phyloP scores from a whole-genome alignment of 2,888 invertebrate genomes.

The Galeopsomyia nigrocyanea region DNA sequence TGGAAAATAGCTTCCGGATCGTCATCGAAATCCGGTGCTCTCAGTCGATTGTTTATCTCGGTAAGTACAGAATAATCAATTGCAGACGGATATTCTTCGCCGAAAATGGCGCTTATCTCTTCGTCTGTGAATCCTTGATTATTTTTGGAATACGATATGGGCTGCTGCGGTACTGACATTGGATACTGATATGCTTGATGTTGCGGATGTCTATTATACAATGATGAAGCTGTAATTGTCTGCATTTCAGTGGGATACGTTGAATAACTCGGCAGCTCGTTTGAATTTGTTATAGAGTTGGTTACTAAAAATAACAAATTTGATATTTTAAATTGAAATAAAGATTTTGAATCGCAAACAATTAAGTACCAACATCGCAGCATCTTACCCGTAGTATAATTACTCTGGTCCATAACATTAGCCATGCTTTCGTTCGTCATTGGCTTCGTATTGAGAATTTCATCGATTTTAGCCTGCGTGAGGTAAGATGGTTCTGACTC shows the following conservation, averaged over 20 bases:
- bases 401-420: conserved; percentile 30
- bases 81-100: conserved; percentile 29
- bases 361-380: too few species aligned
- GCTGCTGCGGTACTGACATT: conserved; percentile 55
- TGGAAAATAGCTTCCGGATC: conserved; percentile 44
- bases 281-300: conserved; percentile 25
- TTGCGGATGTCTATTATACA: conserved; percentile 29
- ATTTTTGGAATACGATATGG: conserved; percentile 57
- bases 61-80: conserved; percentile 38
- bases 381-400: conserved; percentile 2
- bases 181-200: conserved; percentile 36
- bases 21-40: conserved; percentile 40
- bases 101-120: conserved; percentile 46
- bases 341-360: too few species aligned
- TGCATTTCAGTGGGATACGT: conserved; percentile 55
- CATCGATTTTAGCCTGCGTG: conserved; percentile 62
- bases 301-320: not conserved
- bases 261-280: conserved; percentile 54
- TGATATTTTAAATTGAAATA: too few species aligned
- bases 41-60: conserved; percentile 33
- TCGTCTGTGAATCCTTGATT: conserved; percentile 49
- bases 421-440: not conserved
- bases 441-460: conserved; percentile 58
- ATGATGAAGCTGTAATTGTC: conserved; percentile 40
- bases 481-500: conserved; percentile 59